Base-by-base conservation (phyloP, 1,140 invertebrate species). In the Drosophila tropicalis region DNA sequence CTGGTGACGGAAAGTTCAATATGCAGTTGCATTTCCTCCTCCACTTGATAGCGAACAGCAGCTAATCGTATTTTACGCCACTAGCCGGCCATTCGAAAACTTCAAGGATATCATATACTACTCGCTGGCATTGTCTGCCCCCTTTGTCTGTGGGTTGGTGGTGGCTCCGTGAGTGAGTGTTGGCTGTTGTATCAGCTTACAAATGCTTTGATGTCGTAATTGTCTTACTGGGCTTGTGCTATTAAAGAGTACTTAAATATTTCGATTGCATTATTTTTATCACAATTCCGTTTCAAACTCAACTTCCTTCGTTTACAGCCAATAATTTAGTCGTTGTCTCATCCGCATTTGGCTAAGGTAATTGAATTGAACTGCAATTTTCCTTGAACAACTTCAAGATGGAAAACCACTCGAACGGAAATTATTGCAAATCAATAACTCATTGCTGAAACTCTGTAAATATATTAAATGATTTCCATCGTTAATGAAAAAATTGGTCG, bases 31-130 rank as follows among this genome's bases (percentile, higher is more conserved):
- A 29, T 22, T 36, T 40, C 39, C 22, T 29, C 17, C 22, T 29
- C 17, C 34, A 19, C 61, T 62, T 54, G 40, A 44, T 51, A 44
- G 47, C 56, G 22, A 25, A 4, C 22, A 25, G 57, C 62, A 51
- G 56, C 56, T 79, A 76, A 79, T 79, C 64, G 47, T 64, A 25
- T 65, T 71, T 60, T 34, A 39, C 54, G 25, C 36, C 3, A 0
- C 56, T 77, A 67, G 51, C 64, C 22, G 39, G 19, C 34, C 39
- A 54, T 29, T 13, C 64, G 32, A 10, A 39, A 67, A 68, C 79
- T 78, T 89, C 84, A 89, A 84, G 76, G 62, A 78, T 87, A 87
- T 87, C 85, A 39, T 32, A 72, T 89, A 74, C 62, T 75, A 63
- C 67, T 51, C 39, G 44, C 54, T 63, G 12, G 25, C 36, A 41